A percentile compares a stretch with the other conserved stretches of the same genome.
phyloP scores from a whole-genome alignment of 2,888 invertebrate species.

The Branchellion lobata region DNA sequence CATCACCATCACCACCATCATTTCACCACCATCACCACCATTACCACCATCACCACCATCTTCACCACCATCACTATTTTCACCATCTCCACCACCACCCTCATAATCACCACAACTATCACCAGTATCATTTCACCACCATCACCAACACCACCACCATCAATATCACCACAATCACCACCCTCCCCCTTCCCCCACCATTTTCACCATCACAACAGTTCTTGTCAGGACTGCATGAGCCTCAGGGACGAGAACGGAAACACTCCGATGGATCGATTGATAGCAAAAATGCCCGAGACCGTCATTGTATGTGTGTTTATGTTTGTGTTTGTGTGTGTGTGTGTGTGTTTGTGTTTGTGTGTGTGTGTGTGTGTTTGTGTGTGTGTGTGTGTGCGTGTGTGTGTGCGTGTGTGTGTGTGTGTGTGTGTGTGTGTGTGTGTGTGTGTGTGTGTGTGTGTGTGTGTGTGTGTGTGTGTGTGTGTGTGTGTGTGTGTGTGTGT shows the following conservation, averaged over 20 bases:
- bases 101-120: too few species aligned
- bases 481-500: background rate
- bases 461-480: background rate
- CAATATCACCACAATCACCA: too few species aligned
- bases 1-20: background rate
- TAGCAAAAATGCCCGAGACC: conserved; percentile 52
- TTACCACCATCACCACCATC: conserved; percentile 1
- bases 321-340: background rate
- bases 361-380: background rate
- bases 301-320: conserved; percentile 48
- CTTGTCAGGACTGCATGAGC: conserved; percentile 47
- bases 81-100: too few species aligned
- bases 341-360: background rate
- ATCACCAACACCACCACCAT: too few species aligned
- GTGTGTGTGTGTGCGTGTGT: background rate
- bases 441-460: background rate
- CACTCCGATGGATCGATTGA: conserved; percentile 53
- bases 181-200: too few species aligned
- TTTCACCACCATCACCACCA: conserved; percentile 16
- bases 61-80: too few species aligned
- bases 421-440: conserved; percentile 42
- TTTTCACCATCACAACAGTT: conserved; percentile 21
- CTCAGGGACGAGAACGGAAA: conserved; percentile 51
- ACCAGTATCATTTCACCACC: too few species aligned
- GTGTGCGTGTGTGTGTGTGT: background rate